These are phyloP conservation scores for Pelecanus crispus DNA, from an alignment of 2,113 vertebrate species.

Conservation along the genomic window DNA sequence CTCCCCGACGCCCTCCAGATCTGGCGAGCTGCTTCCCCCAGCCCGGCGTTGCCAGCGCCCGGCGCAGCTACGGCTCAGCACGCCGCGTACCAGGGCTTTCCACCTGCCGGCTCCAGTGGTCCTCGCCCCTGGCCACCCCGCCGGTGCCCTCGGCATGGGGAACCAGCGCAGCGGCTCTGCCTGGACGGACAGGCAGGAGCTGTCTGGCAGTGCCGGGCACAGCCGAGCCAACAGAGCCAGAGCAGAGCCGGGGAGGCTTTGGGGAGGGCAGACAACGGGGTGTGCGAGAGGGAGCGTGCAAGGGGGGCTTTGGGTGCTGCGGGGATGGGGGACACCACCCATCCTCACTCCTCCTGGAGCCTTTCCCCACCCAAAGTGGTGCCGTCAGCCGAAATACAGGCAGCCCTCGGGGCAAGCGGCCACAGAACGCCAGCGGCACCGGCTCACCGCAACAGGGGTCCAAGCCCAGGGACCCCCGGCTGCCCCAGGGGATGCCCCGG, in stretches of 20 bases:
- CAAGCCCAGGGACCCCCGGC: not conserved
- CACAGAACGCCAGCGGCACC: accelerated
- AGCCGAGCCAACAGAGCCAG: not conserved
- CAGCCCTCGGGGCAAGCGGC: not conserved
- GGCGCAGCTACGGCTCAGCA: accelerated
- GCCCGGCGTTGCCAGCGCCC: accelerated
- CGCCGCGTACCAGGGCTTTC: accelerated
- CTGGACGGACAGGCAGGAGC: not conserved
- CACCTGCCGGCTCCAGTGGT: not conserved
- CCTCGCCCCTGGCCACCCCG: accelerated
- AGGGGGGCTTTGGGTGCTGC: not conserved
- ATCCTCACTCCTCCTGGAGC: not conserved
- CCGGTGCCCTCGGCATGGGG: accelerated
- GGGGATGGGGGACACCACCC: accelerated
- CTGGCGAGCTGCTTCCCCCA: accelerated
- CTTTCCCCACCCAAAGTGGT: not conserved
- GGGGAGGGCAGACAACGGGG: not conserved
- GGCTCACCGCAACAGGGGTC: accelerated
- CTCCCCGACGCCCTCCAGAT: accelerated
- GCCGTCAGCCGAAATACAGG: accelerated
- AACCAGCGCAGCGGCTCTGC: not conserved
- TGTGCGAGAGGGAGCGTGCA: accelerated
- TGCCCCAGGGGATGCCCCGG: not conserved
- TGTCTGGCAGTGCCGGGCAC: not conserved
- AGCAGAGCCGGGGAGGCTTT: not conserved